Percentiles rank a stretch among this genome's conserved stretches.
These are phyloP conservation scores for Crotophaga sulcirostris DNA, from an alignment of 2,113 vertebrate genomes.

Conservation along the genomic window DNA sequence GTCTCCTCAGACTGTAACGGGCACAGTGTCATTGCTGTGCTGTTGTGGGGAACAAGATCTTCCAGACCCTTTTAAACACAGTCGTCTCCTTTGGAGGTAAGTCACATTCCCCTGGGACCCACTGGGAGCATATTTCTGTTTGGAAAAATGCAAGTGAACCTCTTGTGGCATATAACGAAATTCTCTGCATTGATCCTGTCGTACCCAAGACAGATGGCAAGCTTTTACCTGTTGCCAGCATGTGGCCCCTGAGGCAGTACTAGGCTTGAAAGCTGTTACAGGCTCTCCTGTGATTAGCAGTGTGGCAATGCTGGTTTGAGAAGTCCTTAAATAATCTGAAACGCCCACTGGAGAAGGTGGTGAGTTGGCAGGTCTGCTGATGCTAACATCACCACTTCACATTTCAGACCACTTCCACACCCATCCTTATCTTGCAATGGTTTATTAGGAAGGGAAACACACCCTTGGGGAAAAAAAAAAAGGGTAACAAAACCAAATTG, in stretches of 20 bases:
- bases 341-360: background rate
- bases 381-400: background rate
- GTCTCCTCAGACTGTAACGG: background rate
- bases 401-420: background rate
- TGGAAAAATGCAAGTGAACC: background rate
- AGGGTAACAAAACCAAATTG: background rate
- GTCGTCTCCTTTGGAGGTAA: background rate
- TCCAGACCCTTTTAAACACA: background rate
- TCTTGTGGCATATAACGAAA: background rate
- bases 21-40: accelerated
- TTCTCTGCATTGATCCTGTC: background rate
- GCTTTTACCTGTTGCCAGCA: background rate
- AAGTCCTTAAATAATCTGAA: background rate
- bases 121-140: background rate
- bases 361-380: background rate
- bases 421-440: background rate
- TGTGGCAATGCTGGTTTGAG: background rate
- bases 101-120: background rate
- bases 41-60: accelerated
- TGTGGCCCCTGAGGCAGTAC: background rate
- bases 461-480: background rate
- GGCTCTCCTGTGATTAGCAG: background rate
- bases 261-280: background rate
- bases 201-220: accelerated
- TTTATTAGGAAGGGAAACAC: background rate